A percentile compares a stretch with the other conserved stretches of the same genome.
Conservation (phyloP, 1,140 invertebrate genomes). For the fruit fly (Drosophila melanogaster) region Release_6_plus_ISO1_MT NT_033779.5:5430001-5430500, state of each 20-base stretch:
- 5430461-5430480: constrained; percentile 63
- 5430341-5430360: constrained; percentile 11
- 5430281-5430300: neutral
- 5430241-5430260: too few relatives aligned
- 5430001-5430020: constrained; percentile 76
- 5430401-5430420: constrained; percentile 57
- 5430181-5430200: neutral
- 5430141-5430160: neutral
- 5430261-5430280: too few relatives aligned
- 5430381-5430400: constrained; percentile 34
- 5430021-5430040: constrained; percentile 74
- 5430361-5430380: constrained; percentile 35
- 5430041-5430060: constrained; percentile 12
- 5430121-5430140: neutral
- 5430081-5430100: constrained; percentile 5
- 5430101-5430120: neutral
- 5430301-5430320: neutral
- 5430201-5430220: too few relatives aligned
- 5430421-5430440: constrained; percentile 44
- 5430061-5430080: constrained; percentile 5
- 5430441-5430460: constrained; percentile 72
- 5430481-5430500: constrained; percentile 57
- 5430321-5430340: constrained; percentile 37
- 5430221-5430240: too few relatives aligned
- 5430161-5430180: neutral